Base-by-base conservation (phyloP, 2,797 vertebrate species). In the Cuculus canorus region DNA sequence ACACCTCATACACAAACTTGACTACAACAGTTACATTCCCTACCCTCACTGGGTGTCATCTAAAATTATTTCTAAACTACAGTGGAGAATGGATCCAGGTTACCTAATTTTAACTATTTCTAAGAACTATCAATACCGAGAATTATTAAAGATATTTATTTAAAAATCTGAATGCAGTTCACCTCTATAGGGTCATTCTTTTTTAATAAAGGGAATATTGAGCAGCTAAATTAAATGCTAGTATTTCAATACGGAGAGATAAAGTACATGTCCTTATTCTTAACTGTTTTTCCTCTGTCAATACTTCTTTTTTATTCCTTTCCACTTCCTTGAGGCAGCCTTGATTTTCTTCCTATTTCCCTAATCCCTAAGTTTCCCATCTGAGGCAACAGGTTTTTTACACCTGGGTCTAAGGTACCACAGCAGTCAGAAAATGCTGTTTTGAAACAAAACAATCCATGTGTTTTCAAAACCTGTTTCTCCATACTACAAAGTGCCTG, bases 371-470 rank as follows among this genome's bases (percentile, higher is more conserved):
- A 56, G 33, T 17, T 90, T 56, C 59, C 47, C 63, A 0, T 50
- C 39, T 64, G 21, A 91, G 66, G 32, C 17, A 94, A 61, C 10
- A 78, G 27, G 25, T 37, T 79, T 81, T 76, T 61, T 30, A 68
- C 32, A 91, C 57, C 27, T 47, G 14, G 18, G 59, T 86, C 27
- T 83, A 54, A 83, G 65, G 59, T 50, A 86, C n/a, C n/a, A 56
- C 17, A 73, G 32, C 61, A 56, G 13, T 76, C 32, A 91, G 66
- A 88, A 95, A 91, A 61, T 14, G 22, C 32, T 81, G 56, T 50
- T 95, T 77, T 70, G 73, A 91, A 93, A 88, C 39, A 86, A 86
- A 94, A 54, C 52, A 81, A 83, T 41, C 69, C 59, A 72, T 1
- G 1, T 52, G 47, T 78, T 92, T 82, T 68, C 78, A 84, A 85